Base-by-base conservation (phyloP, 2,888 invertebrate genomes). In the Xylocampa areola region DNA sequence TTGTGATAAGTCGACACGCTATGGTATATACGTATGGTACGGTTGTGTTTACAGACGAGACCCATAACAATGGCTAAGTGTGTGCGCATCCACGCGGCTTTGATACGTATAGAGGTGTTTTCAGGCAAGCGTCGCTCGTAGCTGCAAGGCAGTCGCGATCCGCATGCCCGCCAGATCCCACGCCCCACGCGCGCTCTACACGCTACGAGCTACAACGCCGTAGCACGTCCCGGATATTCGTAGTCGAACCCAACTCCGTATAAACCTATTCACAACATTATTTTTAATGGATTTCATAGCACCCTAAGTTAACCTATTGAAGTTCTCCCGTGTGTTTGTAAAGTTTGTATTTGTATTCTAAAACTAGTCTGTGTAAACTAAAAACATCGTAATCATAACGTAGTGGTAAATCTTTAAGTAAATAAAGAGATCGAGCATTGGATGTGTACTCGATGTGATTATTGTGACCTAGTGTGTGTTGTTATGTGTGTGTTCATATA, bases 201-300 rank as follows among this genome's bases (percentile, higher is more conserved):
- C 17, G 73, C 85, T 85, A 87, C 88, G 83, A 77, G 82, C 84
- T 81, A 84, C 68, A 54, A 84, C 60, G 67, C 66, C 82, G 86
- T 82, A 84, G 81, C 75, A 58, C 57, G 50, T 61, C 61, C 58
- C 45, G 47, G 61, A 37, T 35, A 54, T 29, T 60, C 57, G 53
- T 57, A 57, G 54, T 49, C 37, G 45, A 25, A 25, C 4, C 7
- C 27, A 23, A 50, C 32, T 39, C n/a, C 16, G 14, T 39, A 48
- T 37, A 30, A 32, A 41, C 13, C 36, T 23, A 30, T 32, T 35
- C 39, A 13, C 13, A 14, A 49, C 35, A 40, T 19, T 16, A 27
- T 13, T n/a, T 13, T 6, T 8, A 27, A 17, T 32, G 2, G 10
- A 6, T 14, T 23, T 23, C 8, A 32, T 17, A 37, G 16, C 10